Evolutionary conservation across 2,113 vertebrate species (phyloP).

Genomic region (Engystomops pustulosus): DNA sequence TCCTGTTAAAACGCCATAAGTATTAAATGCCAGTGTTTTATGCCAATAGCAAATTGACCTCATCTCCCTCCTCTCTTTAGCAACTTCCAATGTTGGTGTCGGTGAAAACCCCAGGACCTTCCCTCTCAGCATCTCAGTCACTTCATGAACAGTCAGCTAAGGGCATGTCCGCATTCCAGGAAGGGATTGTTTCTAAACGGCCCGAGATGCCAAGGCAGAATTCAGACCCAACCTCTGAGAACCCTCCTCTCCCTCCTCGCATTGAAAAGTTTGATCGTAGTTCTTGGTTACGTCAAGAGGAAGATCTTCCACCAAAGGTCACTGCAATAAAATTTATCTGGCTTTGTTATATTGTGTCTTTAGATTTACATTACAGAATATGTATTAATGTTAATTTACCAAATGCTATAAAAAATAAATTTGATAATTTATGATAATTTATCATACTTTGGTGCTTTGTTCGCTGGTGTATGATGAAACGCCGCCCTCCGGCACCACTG

Average conservation of each 20-base stretch:
- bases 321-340: not conserved
- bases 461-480: too few relatives aligned
- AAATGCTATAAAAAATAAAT: not conserved
- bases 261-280: slow-evolving; percentile 95
- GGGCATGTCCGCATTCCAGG: slow-evolving; percentile 92
- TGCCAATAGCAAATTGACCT: too few relatives aligned
- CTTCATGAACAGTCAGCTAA: slow-evolving; percentile 93
- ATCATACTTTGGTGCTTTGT: too few relatives aligned
- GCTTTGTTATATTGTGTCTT: not conserved
- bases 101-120: slow-evolving; percentile 92
- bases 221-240: slow-evolving; percentile 98
- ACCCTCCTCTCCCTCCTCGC: slow-evolving; percentile 90
- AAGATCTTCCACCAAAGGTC: slow-evolving; percentile 98
- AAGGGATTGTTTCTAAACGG: slow-evolving; percentile 90
- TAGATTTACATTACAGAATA: not conserved
- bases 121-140: slow-evolving; percentile 95
- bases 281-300: slow-evolving; percentile 97
- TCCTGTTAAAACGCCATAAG: not conserved
- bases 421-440: not conserved
- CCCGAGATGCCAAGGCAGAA: slow-evolving; percentile 98
- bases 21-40: too few relatives aligned
- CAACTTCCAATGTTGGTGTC: slow-evolving; percentile 90
- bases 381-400: not conserved
- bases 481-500: too few relatives aligned
- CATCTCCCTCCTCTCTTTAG: slow-evolving; percentile 19